phyloP scores from a whole-genome alignment of 1,140 invertebrate genomes.

The Galleria mellonella region DNA sequence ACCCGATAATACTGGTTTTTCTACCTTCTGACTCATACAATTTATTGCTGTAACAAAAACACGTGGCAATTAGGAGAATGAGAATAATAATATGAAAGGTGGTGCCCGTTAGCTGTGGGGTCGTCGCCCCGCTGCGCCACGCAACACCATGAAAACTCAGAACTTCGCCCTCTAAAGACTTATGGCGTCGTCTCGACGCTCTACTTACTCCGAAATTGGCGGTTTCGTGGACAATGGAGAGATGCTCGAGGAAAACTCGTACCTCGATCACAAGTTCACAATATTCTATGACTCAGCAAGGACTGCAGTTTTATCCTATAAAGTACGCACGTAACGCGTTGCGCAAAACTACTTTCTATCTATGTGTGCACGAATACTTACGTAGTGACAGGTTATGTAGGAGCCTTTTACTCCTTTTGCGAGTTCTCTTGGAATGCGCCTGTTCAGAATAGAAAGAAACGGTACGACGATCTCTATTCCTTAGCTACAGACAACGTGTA shows the following conservation, averaged over 20 bases:
- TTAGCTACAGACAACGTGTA: conserved; percentile 65
- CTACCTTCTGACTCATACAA: conserved; percentile 99
- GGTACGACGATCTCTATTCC: conserved; percentile 66
- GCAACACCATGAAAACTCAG: conserved; percentile 7
- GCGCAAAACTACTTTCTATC: conserved; percentile 21
- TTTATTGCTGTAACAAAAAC: conserved; percentile 87
- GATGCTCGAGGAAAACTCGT: conserved; percentile 13
- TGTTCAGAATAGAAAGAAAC: conserved; percentile 74
- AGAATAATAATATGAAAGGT: conserved; percentile 17
- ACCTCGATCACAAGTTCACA: conserved; percentile 20
- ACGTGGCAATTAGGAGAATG: conserved; percentile 58
- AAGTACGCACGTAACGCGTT: conserved; percentile 17
- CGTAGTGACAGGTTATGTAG: conserved; percentile 74
- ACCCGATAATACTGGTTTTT: conserved; percentile 99
- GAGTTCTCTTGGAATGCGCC: conserved; percentile 71
- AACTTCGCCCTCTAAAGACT: not conserved
- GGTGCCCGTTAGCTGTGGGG: conserved; percentile 27
- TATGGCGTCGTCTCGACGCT: conserved; percentile 13
- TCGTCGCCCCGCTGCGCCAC: conserved; percentile 50
- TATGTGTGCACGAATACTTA: conserved; percentile 56
- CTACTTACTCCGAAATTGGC: conserved; percentile 37
- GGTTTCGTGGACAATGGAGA: conserved; percentile 14
- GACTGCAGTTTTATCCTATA: conserved; percentile 12
- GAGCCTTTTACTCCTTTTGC: conserved; percentile 75
- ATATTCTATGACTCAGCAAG: conserved; percentile 51